These are phyloP conservation scores for Rhagologus leucostigma DNA, from an alignment of 2,113 vertebrate genomes.

Conservation along the genomic window DNA sequence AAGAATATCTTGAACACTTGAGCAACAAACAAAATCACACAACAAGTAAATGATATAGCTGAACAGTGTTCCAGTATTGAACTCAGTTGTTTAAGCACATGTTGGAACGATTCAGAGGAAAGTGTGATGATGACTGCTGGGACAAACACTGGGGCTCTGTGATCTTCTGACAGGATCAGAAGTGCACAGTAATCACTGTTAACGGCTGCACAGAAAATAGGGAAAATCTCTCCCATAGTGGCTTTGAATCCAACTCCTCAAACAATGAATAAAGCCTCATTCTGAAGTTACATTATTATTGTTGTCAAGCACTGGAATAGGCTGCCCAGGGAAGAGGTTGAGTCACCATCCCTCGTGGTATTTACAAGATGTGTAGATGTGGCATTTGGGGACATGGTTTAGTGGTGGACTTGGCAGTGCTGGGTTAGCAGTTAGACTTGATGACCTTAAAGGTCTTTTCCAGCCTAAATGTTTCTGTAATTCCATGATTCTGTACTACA, in stretches of 20 bases:
- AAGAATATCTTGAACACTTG: background rate
- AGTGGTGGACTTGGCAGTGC: background rate
- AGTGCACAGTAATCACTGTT: conserved; percentile 1
- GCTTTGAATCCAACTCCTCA: background rate
- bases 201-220: background rate
- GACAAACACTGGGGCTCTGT: background rate
- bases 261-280: background rate
- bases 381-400: background rate
- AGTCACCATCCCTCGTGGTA: background rate
- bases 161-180: background rate
- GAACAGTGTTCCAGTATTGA: background rate
- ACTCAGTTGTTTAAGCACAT: background rate
- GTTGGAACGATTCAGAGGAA: background rate
- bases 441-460: background rate
- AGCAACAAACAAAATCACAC: background rate
- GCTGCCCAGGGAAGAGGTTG: background rate
- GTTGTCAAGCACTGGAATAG: background rate
- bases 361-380: background rate
- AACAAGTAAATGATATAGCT: background rate
- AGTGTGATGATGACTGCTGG: background rate
- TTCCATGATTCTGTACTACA: background rate
- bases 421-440: background rate
- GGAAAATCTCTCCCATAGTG: background rate
- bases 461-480: background rate
- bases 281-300: background rate